Evolutionary conservation across 2,797 vertebrate species (phyloP), one percentile per base, ranked within the genome.

Genomic region (Sciurus vulgaris): DNA sequence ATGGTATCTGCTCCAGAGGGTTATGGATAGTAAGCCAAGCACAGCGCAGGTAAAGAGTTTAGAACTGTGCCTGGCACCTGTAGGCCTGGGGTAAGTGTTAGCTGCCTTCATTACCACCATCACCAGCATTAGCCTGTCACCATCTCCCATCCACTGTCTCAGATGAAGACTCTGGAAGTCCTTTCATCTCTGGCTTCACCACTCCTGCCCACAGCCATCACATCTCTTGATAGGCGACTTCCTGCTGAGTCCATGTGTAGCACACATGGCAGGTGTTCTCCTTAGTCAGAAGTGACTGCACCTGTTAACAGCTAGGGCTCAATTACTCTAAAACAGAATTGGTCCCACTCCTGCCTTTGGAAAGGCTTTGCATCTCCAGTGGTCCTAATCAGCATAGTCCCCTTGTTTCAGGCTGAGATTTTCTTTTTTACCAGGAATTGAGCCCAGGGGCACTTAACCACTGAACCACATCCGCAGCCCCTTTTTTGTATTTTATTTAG

Each of bases 291-390:
- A 93, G 77, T 24, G 35, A 54, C 85, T 91, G 78, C 59, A 86
- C 74, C 88, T 93, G 70, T 91, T 94, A 93, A 76, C 15, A 88
- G 82, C 51, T 51, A 67, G 35, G 22, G 47, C 84, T 86, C 92
- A 88, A 77, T 78, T 90, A 79, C 69, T 78, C 81, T 89, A 0
- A 94, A 67, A 67, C 22, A 59, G 24, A 59, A 59, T 59, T 26
- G 7, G 10, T 5, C 24, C 28, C 28, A 5, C 15, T 8, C 10
- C 59, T 44, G 28, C 18, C 33, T 79, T 70, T 72, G 18, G 12
- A 81, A 86, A 30, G 9, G 6, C 14, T 92, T 49, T 0, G 8
- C 10, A 4, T 14, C 35, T 70, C 49, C 11, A 47, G 18, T 20
- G n/a, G 38, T 51, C 20, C 33, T 30, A 7, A 38, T 28, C 30